Conservation (phyloP, 1,140 invertebrate genomes). For the Eubasilissa regina region DNA sequence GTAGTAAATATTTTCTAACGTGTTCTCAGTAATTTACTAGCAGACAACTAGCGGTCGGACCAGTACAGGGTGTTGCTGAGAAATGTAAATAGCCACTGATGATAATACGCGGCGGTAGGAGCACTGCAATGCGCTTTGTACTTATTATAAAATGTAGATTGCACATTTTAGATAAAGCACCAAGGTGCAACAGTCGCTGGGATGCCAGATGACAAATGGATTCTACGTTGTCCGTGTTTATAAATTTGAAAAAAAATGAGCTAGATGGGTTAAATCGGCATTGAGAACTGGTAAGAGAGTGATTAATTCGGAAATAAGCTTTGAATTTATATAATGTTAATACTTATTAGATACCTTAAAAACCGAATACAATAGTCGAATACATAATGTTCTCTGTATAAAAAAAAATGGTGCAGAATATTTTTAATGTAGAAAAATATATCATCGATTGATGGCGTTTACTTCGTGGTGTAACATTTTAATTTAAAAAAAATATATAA, state of each 20-base stretch:
- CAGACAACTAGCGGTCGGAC: conserved; percentile 4
- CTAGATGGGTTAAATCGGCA: too few species aligned
- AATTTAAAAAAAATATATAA: too few species aligned
- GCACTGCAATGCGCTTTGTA: background rate
- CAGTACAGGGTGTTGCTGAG: conserved; percentile 7
- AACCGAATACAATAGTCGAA: too few species aligned
- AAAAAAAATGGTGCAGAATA: too few species aligned
- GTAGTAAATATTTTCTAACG: conserved; percentile 24
- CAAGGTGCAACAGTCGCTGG: background rate
- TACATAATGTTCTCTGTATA: too few species aligned
- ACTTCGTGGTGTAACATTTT: too few species aligned
- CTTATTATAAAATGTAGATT: background rate
- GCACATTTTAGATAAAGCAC: background rate
- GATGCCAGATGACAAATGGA: background rate
- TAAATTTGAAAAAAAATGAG: background rate
- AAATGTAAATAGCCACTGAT: conserved; percentile 29
- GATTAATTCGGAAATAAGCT: too few species aligned
- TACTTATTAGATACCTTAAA: too few species aligned
- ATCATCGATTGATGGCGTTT: too few species aligned
- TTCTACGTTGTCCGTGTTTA: background rate
- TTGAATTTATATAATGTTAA: too few species aligned
- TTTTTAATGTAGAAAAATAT: too few species aligned
- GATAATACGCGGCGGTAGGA: conserved; percentile 10
- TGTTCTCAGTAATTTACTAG: conserved; percentile 20
- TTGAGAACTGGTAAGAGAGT: too few species aligned